phyloP scores from a whole-genome alignment of 1,140 invertebrate genomes.

The Varroa destructor region DNA sequence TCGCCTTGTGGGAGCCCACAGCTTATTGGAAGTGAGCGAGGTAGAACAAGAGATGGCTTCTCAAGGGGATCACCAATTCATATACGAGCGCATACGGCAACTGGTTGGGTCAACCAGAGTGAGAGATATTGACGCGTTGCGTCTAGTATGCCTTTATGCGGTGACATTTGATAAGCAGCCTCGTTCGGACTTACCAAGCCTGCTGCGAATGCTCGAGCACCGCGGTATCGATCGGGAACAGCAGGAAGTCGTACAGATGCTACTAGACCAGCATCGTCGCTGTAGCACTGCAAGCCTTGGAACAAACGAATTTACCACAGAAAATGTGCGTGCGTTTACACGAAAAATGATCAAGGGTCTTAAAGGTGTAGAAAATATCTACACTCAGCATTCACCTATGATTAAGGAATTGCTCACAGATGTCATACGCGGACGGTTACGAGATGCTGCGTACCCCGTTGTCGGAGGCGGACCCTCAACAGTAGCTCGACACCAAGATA shows the following conservation, averaged over 20 bases:
- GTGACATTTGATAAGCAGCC: slow-evolving; percentile 75
- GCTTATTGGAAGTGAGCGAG: slow-evolving; percentile 82
- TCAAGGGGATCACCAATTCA: slow-evolving; percentile 65
- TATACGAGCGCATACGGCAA: slow-evolving; percentile 53
- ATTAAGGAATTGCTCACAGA: slow-evolving; percentile 74
- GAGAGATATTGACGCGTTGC: slow-evolving; percentile 61
- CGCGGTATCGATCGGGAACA: slow-evolving; percentile 29
- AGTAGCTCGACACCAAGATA: slow-evolving; percentile 55
- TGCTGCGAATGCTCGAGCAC: slow-evolving; percentile 17
- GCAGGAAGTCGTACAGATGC: slow-evolving; percentile 28
- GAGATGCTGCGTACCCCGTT: slow-evolving; percentile 65
- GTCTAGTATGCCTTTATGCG: slow-evolving; percentile 82
- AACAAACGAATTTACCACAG: slow-evolving; percentile 49
- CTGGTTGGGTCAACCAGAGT: slow-evolving; percentile 57
- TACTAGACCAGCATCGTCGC: slow-evolving; percentile 39
- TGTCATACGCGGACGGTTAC: slow-evolving; percentile 68
- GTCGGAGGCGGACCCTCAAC: slow-evolving; percentile 44
- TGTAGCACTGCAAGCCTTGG: neutral
- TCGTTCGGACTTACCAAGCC: slow-evolving; percentile 12
- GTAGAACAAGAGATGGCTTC: slow-evolving; percentile 89
- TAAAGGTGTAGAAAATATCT: slow-evolving; percentile 92
- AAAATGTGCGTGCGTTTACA: slow-evolving; percentile 60
- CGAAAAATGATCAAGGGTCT: slow-evolving; percentile 82
- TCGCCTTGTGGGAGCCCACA: slow-evolving; percentile 58
- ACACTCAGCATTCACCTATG: slow-evolving; percentile 81